A percentile compares a stretch with the other conserved stretches of the same genome.
Conservation (phyloP, 2,888 invertebrate species). For the Noctuana brunneofusca region DNA sequence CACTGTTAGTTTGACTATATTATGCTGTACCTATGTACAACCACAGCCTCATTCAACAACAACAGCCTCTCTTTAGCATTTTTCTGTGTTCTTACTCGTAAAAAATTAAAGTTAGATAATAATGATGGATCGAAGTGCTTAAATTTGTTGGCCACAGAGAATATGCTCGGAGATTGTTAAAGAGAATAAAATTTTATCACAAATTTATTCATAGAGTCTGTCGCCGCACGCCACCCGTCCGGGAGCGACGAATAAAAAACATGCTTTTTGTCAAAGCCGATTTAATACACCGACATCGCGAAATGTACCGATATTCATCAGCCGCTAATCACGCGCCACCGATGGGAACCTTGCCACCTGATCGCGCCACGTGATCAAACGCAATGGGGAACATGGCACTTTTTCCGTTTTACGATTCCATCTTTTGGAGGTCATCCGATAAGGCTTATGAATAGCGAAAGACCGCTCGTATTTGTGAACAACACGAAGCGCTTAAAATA, state of each 20-base stretch:
- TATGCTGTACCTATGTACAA: neutral
- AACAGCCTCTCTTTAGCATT: too few relatives aligned
- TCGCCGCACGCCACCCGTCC: neutral
- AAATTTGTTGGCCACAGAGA: neutral
- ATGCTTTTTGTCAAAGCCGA: neutral
- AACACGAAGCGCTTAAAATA: neutral
- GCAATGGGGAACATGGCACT: constrained; percentile 1
- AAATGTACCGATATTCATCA: neutral
- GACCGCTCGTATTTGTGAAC: constrained; percentile 1
- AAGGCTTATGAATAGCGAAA: constrained; percentile 8
- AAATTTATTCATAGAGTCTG: constrained; percentile 6
- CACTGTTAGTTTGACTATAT: neutral
- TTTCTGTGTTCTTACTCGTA: too few relatives aligned
- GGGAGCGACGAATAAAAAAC: neutral
- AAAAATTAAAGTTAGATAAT: too few relatives aligned
- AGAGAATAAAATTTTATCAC: neutral
- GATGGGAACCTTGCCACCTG: constrained; percentile 12
- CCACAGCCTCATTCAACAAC: too few relatives aligned
- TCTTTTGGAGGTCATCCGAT: neutral
- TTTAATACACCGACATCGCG: neutral
- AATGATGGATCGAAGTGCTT: neutral
- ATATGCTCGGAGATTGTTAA: neutral
- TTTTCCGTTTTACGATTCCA: neutral
- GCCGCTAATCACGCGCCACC: neutral
- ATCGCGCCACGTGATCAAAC: constrained; percentile 2